Base-by-base conservation (phyloP, 2,797 vertebrate genomes). In the Coracias cyanogaster region DNA sequence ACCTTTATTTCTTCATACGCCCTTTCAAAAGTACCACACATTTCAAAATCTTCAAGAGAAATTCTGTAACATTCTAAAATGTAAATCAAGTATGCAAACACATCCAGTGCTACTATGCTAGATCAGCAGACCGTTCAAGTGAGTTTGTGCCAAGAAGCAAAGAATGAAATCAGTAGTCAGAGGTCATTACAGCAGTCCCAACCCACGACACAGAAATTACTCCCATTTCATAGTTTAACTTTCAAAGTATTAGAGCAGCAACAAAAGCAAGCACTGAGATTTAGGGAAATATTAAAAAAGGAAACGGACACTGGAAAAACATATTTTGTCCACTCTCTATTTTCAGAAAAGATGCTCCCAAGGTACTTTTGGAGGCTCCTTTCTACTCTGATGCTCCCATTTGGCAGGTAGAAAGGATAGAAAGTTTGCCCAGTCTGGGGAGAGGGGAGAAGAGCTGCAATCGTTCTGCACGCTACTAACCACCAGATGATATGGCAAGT, bases 11-110 rank as follows among this genome's bases (percentile, higher is more conserved):
- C 91, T 89, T 90, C 85, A 43, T 46, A 28, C 10, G 39, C 48
- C 52, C 82, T 86, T 93, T 81, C 49, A 62, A 80, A 91, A 86
- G 49, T 11, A 69, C n/a, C 62, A 77, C 8, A 3, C 3, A 35
- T 94, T 94, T 96, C 91, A 93, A 94, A 95, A 93, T 64, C 66
- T 69, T 76, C 51, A 66, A 45, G 48, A 92, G 66, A 81, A 94
- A 69, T 86, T 74, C 69, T 76, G 76, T 51, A 93, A 94, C 66
- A 12, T 51, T 76, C 41, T 9, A 84, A 67, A 93, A 90, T 20
- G n/a, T 74, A 76, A 86, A 60, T 89, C 25, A 62, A 55, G 15
- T 76, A 60, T 29, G 73, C 92, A 96, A 95, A 88, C 62, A 94
- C 35, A 89, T 22, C 69, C 39, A 69, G 41, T 26, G 69, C 49